A percentile compares a stretch with the other conserved stretches of the same genome.
These are phyloP conservation scores for Maconellicoccus hirsutus DNA, from an alignment of 1,140 invertebrate genomes.

Conservation along the genomic window DNA sequence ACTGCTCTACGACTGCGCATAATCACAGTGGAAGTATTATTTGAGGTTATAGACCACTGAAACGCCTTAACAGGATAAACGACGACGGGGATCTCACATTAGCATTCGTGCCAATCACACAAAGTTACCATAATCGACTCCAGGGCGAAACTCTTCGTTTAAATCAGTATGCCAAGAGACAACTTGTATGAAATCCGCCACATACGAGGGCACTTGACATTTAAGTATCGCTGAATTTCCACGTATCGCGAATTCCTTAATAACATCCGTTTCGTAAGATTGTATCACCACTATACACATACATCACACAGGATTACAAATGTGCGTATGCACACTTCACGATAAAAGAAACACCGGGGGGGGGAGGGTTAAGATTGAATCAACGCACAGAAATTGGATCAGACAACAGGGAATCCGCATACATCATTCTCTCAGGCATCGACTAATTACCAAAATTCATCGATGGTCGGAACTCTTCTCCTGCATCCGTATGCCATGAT, in stretches of 20 bases:
- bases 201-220: conserved; percentile 83
- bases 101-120: background rate
- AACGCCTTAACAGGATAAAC: background rate
- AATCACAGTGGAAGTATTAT: background rate
- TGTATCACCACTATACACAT: conserved; percentile 66
- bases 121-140: conserved; percentile 23
- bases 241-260: conserved; percentile 85
- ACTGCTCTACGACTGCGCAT: conserved; percentile 65
- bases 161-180: conserved; percentile 67
- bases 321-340: too few species aligned
- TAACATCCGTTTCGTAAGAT: conserved; percentile 80
- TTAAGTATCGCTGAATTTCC: conserved; percentile 84
- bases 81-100: background rate
- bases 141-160: conserved; percentile 43
- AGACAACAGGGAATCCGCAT: background rate
- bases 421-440: too few species aligned
- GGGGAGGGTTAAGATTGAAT: background rate
- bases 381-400: background rate
- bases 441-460: conserved; percentile 28
- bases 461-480: conserved; percentile 35
- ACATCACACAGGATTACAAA: too few species aligned
- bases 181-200: conserved; percentile 79
- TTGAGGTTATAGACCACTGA: background rate
- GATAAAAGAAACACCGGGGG: too few species aligned
- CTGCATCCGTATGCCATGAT: conserved; percentile 73